Conservation (phyloP, 2,797 vertebrate species). For the Vespertilio murinus region DNA sequence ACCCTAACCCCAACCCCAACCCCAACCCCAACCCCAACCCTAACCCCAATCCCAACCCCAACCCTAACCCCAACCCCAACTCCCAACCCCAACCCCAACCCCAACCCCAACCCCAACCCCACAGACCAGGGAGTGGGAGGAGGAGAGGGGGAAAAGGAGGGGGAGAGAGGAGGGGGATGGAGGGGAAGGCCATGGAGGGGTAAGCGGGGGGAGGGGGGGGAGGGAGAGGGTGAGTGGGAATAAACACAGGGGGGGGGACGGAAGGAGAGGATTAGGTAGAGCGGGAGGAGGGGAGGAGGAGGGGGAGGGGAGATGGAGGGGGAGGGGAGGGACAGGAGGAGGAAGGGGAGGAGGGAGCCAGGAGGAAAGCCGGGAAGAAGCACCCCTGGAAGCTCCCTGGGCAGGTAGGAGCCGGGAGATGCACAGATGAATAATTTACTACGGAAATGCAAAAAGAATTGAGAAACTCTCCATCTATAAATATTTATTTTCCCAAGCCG, state of each 20-base stretch:
- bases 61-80: background rate
- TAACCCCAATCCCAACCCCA: background rate
- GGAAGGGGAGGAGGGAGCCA: accelerated
- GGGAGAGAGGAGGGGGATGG: no score
- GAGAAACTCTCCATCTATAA: constrained; percentile 80
- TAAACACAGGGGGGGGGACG: accelerated
- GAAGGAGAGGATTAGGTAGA: no score
- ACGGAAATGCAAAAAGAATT: constrained; percentile 77
- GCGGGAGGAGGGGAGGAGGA: no score
- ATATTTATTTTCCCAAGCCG: constrained; percentile 81
- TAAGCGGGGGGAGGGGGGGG: no score
- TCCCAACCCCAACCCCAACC: background rate
- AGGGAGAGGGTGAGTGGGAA: no score
- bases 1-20: background rate
- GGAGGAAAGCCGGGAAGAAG: background rate
- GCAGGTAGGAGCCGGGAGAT: constrained; percentile 57
- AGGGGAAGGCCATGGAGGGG: no score
- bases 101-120: background rate
- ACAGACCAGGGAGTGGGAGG: background rate
- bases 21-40: background rate
- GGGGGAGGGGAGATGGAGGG: accelerated
- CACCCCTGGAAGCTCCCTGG: constrained; percentile 38
- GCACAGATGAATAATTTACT: constrained; percentile 83
- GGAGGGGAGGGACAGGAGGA: accelerated
- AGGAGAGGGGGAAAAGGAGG: no score